Base-by-base conservation (phyloP, 2,113 vertebrate species). In the Mus musculus region DNA sequence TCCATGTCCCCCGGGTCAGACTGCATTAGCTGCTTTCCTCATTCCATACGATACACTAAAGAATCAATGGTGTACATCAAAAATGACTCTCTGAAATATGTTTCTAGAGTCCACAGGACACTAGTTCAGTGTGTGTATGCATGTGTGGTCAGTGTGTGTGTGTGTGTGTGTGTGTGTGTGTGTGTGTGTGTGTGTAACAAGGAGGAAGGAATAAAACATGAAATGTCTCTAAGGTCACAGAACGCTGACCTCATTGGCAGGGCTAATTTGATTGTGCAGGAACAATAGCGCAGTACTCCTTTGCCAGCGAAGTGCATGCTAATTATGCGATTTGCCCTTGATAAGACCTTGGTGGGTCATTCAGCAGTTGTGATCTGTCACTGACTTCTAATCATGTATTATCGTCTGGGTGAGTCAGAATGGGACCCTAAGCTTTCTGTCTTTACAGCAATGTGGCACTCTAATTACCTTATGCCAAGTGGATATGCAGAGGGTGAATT, bases 311-410 rank as follows among this genome's bases (percentile, higher is more conserved):
- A 99, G 99, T 99, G 99, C 99, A 99, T 99, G 99, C 99, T 99
- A 99, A 99, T 99, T 99, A 99, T 98, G 98, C 95, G 97, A 98
- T 99, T 99, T 99, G 99, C 99, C 99, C 99, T 99, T 99, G 99
- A 99, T 99, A 98, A 98, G 99, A 99, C 99, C 99, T 99, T 99
- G 99, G 99, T 99, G 98, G 99, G 99, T 99, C 99, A 99, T 99
- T 99, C 99, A 98, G 99, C 99, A 99, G 99, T 99, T 99, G 99
- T 99, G 99, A 99, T 99, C 99, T 99, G 99, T 99, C 99, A 99
- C 99, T 99, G 99, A 99, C 99, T 99, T 99, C 99, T 99, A 99
- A 99, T 99, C 99, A 99, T 99, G 99, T 99, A 99, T 99, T 99
- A 99, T 99, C 99, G 98, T 99, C 98, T 99, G 99, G 99, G 99